Conservation (phyloP, 2,888 invertebrate species). For the Drosophila robusta region DNA sequence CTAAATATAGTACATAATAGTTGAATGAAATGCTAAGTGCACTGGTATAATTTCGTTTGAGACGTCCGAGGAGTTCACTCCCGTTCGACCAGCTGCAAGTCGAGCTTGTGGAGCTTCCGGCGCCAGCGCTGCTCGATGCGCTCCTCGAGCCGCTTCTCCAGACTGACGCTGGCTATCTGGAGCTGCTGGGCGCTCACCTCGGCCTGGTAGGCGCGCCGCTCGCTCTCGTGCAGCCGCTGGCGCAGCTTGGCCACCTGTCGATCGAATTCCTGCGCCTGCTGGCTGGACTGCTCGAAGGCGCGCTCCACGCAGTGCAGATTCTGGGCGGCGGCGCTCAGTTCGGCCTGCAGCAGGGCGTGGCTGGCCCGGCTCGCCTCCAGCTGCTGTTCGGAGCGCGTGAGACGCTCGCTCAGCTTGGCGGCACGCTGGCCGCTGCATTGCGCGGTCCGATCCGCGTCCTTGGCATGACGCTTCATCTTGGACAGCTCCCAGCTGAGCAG, state of each 20-base stretch:
- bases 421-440: constrained; percentile 8
- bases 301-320: constrained; percentile 29
- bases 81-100: neutral
- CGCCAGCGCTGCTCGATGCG: constrained; percentile 15
- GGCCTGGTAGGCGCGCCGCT: constrained; percentile 24
- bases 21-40: neutral
- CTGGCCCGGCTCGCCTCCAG: constrained; percentile 16
- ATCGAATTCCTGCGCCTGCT: constrained; percentile 12
- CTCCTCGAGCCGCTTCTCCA: constrained; percentile 19
- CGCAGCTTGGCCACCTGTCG: constrained; percentile 12
- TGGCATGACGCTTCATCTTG: neutral
- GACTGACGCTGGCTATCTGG: constrained; percentile 8
- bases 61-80: neutral
- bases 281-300: constrained; percentile 20
- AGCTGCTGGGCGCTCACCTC: constrained; percentile 30
- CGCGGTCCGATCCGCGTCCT: constrained; percentile 27
- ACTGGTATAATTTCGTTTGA: constrained; percentile 11
- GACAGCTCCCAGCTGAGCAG: constrained; percentile 18
- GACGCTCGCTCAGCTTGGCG: constrained; percentile 4
- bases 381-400: constrained; percentile 17
- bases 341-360: constrained; percentile 20
- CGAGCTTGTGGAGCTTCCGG: constrained; percentile 5
- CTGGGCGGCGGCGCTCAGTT: constrained; percentile 26
- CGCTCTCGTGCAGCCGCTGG: constrained; percentile 28
- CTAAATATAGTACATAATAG: constrained; percentile 6